phyloP scores from a whole-genome alignment of 2,113 vertebrate species.

The Scopus umbretta region DNA sequence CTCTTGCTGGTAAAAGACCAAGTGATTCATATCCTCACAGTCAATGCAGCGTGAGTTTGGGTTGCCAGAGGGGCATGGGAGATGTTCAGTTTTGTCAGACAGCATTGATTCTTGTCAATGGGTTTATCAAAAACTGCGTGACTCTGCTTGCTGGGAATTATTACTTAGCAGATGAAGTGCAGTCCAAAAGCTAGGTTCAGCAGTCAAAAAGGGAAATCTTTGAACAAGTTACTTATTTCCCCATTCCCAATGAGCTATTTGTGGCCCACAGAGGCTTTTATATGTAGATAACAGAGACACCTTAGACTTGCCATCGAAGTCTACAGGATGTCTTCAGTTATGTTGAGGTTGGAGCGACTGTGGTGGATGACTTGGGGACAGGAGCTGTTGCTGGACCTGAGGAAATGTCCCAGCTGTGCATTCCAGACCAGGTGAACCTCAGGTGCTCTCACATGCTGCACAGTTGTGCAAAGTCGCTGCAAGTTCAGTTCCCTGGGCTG shows the following conservation, averaged over 20 bases:
- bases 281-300: not conserved
- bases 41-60: not conserved
- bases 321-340: not conserved
- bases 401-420: not conserved
- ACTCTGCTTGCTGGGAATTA: not conserved
- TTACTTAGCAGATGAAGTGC: not conserved
- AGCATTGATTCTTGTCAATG: not conserved
- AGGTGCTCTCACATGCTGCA: not conserved
- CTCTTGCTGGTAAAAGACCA: not conserved
- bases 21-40: not conserved
- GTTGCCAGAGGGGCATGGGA: not conserved
- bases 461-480: not conserved
- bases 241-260: not conserved
- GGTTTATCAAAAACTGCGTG: not conserved
- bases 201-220: not conserved
- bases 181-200: not conserved
- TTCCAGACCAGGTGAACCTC: not conserved
- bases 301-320: not conserved
- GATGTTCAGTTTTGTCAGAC: not conserved
- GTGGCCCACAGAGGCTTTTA: not conserved
- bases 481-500: not conserved
- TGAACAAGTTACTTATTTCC: not conserved
- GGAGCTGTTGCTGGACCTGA: not conserved
- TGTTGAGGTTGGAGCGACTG: not conserved
- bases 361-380: not conserved